Evolutionary conservation across 2,888 invertebrate species (phyloP), one percentile per base, ranked within the genome.

Genomic region (Mythimna albipuncta): DNA sequence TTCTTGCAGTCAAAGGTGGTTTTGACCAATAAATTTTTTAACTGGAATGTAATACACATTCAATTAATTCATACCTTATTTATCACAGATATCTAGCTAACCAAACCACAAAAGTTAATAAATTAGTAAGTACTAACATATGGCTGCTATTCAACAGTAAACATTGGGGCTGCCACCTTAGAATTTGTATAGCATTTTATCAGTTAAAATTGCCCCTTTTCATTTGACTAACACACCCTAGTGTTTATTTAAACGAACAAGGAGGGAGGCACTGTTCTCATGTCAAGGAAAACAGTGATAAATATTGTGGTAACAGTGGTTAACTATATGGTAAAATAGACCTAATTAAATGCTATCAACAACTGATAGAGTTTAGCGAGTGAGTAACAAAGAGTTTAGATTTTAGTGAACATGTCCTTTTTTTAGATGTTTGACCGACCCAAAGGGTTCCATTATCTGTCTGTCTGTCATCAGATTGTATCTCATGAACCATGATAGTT

Each of bases 251-350:
- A 21, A 6, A 32, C 57, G 75, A 32, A 75, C 35, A 67, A 50
- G 19, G 21, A 58, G 38, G 50, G 47, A 73, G 41, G 32, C 10
- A 50, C 19, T 11, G 50, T 68, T 68, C 44, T 44, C 50, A 35
- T 76, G 44, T 38, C 50, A 50, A 67, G 55, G 68, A 41, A 52
- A 69, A 69, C 44, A 54, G n/a, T 55, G 74, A 79, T 77, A 77
- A 79, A 47, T 64, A 59, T 62, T 70, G 74, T 65, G 74, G 84
- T 75, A 54, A 41, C n/a, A 35, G 59, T 81, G 74, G 78, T 72
- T 54, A 38, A 16, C 41, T 13, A 44, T 67, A 57, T 50, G 57
- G 16, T 50, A 50, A 62, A 55, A 64, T 54, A 63, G 35, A 70
- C 57, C 38, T 59, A 55, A 26, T 68, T 61, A 41, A 50, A 21